phyloP scores from a whole-genome alignment of 30 jellyfish, hydroid and myxozoan species.

The Hydractinia symbiolongicarpus region DNA sequence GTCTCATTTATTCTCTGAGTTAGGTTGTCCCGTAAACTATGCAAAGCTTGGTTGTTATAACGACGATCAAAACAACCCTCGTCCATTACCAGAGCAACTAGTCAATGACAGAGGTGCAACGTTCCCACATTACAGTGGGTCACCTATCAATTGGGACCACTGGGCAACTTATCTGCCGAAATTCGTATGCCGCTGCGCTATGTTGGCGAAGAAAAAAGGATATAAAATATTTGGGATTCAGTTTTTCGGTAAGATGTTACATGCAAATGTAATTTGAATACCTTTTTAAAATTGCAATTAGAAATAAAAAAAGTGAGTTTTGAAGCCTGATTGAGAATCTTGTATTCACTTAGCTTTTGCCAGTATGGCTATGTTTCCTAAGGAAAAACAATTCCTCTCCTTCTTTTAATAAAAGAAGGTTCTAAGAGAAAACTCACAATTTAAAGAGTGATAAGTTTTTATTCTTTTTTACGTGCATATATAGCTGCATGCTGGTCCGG shows the following conservation, averaged over 20 bases:
- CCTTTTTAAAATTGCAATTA: too few species aligned
- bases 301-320: too few species aligned
- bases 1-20: too few species aligned
- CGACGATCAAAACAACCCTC: constrained; percentile 84
- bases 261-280: too few species aligned
- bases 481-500: constrained; percentile 89
- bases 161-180: constrained; percentile 72
- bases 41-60: constrained; percentile 85
- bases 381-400: too few species aligned
- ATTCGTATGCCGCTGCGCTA: constrained; percentile 89
- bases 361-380: not conserved
- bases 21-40: constrained; percentile 76
- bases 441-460: too few species aligned
- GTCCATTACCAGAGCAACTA: constrained; percentile 79
- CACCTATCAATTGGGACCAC: constrained; percentile 49
- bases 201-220: constrained; percentile 43
- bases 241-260: constrained; percentile 55
- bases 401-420: too few species aligned
- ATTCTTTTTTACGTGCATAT: not conserved
- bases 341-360: not conserved
- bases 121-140: constrained; percentile 49
- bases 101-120: constrained; percentile 59
- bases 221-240: constrained; percentile 76
- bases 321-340: too few species aligned
- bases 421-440: too few species aligned